Base-by-base conservation (phyloP, 1,140 invertebrate species). In the Pentalonia nigronervosa region DNA sequence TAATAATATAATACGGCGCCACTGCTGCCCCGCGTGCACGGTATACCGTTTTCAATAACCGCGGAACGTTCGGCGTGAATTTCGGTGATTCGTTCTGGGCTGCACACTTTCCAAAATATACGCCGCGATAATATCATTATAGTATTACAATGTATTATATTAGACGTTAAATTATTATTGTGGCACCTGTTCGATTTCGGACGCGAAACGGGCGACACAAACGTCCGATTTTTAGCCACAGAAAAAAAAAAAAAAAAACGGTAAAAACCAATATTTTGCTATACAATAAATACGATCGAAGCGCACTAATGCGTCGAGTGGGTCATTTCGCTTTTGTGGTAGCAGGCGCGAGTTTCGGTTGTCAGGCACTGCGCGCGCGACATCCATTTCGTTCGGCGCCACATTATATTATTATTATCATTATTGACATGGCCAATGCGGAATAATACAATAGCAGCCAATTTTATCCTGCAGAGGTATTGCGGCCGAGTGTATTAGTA, bases 41-140 rank as follows among this genome's bases (percentile, higher is more conserved):
- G 48, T 8, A n/a, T 88, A 50, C 9, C 45, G 47, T 50, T 34
- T 88, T 88, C 86, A 34, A 50, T 88, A 88, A 50, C 86, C 6
- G 60, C n/a, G 45, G 41, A 47, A 86, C 84, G 84, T 47, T 86
- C 84, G 30, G 25, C 9, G 25, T 9, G 25, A n/a, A 86, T 86
- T 86, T 86, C 84, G 45, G 36, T 34, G 11, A 88, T 88, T 88
- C 86, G 86, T 88, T 88, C n/a, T 88, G 7, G 47, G 47, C 60
- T n/a, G 14, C 45, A 50, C 86, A 50, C 86, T 50, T 86, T 86
- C 84, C 84, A 86, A 86, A 86, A 76, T 56, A 56, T 56, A 23
- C 17, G 20, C 7, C 50, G 50, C 21, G 41, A 41, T 41, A 41
- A 23, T 53, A 53, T 20, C 21, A n/a, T 76, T 17, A 34, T 67